Base-by-base conservation (phyloP, 2,888 invertebrate species). In the Eurytoma adleriae region DNA sequence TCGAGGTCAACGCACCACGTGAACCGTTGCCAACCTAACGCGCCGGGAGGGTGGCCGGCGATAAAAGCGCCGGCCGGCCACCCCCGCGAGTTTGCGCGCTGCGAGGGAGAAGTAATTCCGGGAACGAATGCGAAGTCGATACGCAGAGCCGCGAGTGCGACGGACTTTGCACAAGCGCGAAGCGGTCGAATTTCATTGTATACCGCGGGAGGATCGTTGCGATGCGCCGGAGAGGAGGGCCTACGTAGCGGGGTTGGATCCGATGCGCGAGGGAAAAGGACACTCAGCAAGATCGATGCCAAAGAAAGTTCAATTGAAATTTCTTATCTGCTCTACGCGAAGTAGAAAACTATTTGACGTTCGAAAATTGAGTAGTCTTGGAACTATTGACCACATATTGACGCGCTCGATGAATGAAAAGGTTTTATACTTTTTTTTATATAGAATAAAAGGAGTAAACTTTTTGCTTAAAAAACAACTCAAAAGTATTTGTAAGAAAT, bases 1-100 rank as follows among this genome's bases (percentile, higher is more conserved):
- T 83, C 83, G 84, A 84, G 84, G 84, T 85, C 83, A 85, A 83
- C 81, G 85, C 79, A 83, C 83, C 83, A 82, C 83, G 79, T 82
- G 83, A 80, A 76, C 24, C 82, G 80, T 27, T 80, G 52, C 82
- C 82, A 78, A 54, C 62, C 72, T 73, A 56, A 67, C 18, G 18
- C 40, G 20, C 30, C 30, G n/a, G 27, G 10, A 2, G 48, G 27
- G 66, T 18, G 12, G 24, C 24, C 48, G 56, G 71, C 64, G 24
- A 48, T 24, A 12, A 40, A 40, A 57, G 24, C 18, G 52, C 40
- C 56, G 69, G 16, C 18, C 16, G 27, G 30, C 48, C 70, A 71
- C 70, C 70, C 70, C 64, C 57, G 30, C 57, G 57, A 48, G 64
- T 40, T 62, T 50, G 64, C 54, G 30, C 52, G 40, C 40, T 5